Evolutionary conservation across 2,113 vertebrate genomes (phyloP).

Genomic region (Gopherus flavomarginatus): DNA sequence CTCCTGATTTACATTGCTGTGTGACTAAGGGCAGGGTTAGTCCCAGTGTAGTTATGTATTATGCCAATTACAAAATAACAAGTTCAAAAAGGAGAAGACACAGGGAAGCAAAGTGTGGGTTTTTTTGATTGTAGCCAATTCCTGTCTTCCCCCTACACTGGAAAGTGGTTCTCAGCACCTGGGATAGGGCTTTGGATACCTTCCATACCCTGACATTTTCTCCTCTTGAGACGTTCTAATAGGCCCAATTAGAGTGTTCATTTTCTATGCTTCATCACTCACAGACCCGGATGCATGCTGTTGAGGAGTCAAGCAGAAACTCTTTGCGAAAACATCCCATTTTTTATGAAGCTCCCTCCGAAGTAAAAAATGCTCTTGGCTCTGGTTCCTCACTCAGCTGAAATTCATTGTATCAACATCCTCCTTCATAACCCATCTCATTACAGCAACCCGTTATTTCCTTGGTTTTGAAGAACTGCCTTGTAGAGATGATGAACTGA

Average conservation of each 20-base stretch:
- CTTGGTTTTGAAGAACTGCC: background rate
- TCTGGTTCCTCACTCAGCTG: background rate
- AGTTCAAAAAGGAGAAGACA: background rate
- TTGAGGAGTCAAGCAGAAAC: background rate
- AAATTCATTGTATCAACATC: background rate
- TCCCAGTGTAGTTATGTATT: background rate
- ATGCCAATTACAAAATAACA: background rate
- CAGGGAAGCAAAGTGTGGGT: accelerated
- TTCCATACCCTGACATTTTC: background rate
- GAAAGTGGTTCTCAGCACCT: background rate
- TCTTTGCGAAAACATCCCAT: background rate
- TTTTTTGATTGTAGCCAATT: background rate
- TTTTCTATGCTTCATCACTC: background rate
- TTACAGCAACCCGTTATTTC: background rate
- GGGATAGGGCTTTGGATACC: too few species aligned
- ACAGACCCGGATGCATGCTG: accelerated
- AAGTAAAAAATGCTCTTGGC: background rate
- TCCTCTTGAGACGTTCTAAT: background rate
- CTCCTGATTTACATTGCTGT: background rate
- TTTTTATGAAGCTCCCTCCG: background rate
- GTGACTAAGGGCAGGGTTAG: background rate
- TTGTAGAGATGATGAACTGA: background rate
- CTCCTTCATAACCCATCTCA: background rate
- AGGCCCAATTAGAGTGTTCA: background rate
- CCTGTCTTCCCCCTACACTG: background rate